Conservation (phyloP, 1,140 invertebrate genomes). For the Aradophagus sp. region DNA sequence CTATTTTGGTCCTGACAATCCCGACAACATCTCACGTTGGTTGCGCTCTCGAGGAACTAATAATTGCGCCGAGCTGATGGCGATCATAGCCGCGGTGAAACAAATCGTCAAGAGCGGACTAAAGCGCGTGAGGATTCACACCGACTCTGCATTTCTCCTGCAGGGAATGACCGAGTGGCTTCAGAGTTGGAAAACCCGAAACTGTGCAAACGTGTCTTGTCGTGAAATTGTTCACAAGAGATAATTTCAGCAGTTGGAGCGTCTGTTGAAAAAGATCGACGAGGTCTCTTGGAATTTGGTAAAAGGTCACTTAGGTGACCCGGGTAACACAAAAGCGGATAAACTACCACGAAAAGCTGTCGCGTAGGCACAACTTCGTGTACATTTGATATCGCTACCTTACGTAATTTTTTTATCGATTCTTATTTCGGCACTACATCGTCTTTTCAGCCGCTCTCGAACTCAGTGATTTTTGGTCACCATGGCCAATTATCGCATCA, state of each 20-base stretch:
- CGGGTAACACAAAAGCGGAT: constrained; percentile 5
- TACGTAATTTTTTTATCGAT: too few species aligned
- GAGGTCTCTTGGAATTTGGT: neutral
- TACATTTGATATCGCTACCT: too few species aligned
- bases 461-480: too few species aligned
- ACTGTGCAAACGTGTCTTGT: neutral
- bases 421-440: too few species aligned
- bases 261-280: neutral
- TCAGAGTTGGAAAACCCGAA: too few species aligned
- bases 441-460: too few species aligned
- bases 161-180: neutral
- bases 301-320: neutral
- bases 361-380: too few species aligned
- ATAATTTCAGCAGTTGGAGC: neutral
- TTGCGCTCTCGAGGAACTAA: constrained; percentile 2
- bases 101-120: neutral
- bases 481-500: too few species aligned
- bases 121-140: constrained; percentile 1
- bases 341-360: neutral
- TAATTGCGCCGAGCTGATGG: constrained; percentile 9
- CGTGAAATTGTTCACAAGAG: neutral
- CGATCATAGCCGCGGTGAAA: constrained; percentile 4
- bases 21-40: constrained; percentile 1
- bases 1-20: constrained; percentile 9
- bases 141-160: constrained; percentile 1